Evolutionary conservation across 2,797 vertebrate species (phyloP).

Genomic region (Vultur gryphus): DNA sequence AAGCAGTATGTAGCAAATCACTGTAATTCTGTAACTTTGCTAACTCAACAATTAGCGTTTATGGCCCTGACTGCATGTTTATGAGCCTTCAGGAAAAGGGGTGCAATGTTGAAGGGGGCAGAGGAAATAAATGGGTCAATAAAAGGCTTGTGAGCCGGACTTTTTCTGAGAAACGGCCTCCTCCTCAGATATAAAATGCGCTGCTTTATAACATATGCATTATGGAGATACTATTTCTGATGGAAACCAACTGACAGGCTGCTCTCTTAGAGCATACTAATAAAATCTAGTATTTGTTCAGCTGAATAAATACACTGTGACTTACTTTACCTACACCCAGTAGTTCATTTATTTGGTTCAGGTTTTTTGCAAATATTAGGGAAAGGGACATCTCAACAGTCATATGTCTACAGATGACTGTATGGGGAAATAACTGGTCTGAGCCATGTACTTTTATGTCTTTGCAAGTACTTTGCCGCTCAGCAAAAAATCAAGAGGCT

Average conservation of each 20-base stretch:
- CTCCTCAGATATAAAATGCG: neutral
- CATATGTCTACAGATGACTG: neutral
- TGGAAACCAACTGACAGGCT: neutral
- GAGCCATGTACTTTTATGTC: neutral
- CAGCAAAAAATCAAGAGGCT: neutral
- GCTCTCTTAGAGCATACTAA: neutral
- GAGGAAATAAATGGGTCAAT: neutral
- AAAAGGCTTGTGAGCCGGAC: neutral
- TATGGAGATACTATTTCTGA: neutral
- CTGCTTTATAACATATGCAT: neutral
- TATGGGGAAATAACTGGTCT: neutral
- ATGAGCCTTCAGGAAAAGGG: neutral
- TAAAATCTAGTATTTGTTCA: neutral
- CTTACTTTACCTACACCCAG: neutral
- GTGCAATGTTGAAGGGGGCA: neutral
- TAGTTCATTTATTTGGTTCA: neutral
- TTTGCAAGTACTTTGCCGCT: neutral
- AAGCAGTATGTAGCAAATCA: constrained; percentile 2
- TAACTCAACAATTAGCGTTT: neutral
- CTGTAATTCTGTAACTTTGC: neutral
- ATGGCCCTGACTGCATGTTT: neutral
- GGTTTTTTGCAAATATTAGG: neutral
- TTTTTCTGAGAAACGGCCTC: neutral
- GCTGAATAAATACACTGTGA: neutral
- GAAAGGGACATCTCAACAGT: neutral